Base-by-base conservation (phyloP, 2,888 invertebrate species). In the Brenthis hecate region DNA sequence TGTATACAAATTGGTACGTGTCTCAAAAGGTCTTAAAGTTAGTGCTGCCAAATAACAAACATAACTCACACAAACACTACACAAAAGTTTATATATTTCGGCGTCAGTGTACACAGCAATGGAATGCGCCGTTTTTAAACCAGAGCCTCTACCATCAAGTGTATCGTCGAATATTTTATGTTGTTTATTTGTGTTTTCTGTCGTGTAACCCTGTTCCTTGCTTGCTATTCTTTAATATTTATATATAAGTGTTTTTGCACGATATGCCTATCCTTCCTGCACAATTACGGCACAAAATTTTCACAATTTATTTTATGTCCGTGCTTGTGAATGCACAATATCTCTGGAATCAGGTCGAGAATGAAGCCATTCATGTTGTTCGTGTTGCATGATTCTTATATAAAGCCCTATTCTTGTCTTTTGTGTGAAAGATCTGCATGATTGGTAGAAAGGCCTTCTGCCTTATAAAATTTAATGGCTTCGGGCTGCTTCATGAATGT, bases 361-460 rank as follows among this genome's bases (percentile, higher is more conserved):
- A 90, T 91, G 90, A 83, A 65, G 91, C 91, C 91, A 87, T 91
- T 80, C 80, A 81, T 92, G 92, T 92, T 90, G 91, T 92, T 87
- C 87, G 91, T 92, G 89, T 89, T 92, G 92, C 92, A 92, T 92
- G 92, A 84, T 84, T 81, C 88, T 85, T 85, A 69, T 86, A 83
- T 74, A 86, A 87, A 85, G 83, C 84, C 80, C 82, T 86, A 82
- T 77, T 85, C 79, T 81, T 85, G 84, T 86, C 83, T 86, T 67
- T 82, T 83, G 85, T 87, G 88, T 89, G 85, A 82, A 86, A 82
- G 85, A 82, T 86, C 77, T 89, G 91, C 91, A 91, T 92, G 92
- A 85, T 88, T 88, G 87, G 88, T 91, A 90, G 89, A 87, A 88
- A 86, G 89, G 91, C 90, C 87, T 86, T 85, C 85, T 82, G 87